Evolutionary conservation across 2,888 invertebrate genomes (phyloP).

Genomic region (Cephus runcator): DNA sequence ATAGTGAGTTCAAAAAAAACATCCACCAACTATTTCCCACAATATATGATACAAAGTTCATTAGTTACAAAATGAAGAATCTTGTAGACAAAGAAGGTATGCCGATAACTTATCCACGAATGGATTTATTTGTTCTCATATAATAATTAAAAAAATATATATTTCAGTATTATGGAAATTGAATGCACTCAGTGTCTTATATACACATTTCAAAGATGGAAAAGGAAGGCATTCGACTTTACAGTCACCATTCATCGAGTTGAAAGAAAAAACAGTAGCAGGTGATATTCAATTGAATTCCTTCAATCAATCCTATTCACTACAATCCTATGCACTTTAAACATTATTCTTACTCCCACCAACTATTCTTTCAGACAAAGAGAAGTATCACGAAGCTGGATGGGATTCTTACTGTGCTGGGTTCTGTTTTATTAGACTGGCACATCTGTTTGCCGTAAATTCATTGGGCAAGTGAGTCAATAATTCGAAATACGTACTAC

Average conservation of each 20-base stretch:
- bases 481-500: too few species aligned
- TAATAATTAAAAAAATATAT: conserved; percentile 8
- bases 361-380: conserved; percentile 23
- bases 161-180: conserved; percentile 67
- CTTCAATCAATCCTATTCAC: too few species aligned
- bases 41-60: conserved; percentile 80
- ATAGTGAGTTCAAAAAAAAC: conserved; percentile 73
- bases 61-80: conserved; percentile 71
- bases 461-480: conserved; percentile 65
- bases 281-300: too few species aligned
- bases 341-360: too few species aligned
- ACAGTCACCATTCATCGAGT: conserved; percentile 62
- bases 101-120: too few species aligned
- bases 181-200: conserved; percentile 70
- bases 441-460: conserved; percentile 70
- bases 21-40: conserved; percentile 73
- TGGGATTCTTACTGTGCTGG: conserved; percentile 86
- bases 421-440: conserved; percentile 76
- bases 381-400: conserved; percentile 78
- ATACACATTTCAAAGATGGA: conserved; percentile 71
- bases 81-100: conserved; percentile 9
- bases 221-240: conserved; percentile 59
- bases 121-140: not conserved
- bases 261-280: conserved; percentile 30
- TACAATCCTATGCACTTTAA: too few species aligned